Percentiles rank a stretch among this genome's conserved stretches.
phyloP scores from a whole-genome alignment of 2,113 vertebrate genomes.

The Excalfactoria chinensis region DNA sequence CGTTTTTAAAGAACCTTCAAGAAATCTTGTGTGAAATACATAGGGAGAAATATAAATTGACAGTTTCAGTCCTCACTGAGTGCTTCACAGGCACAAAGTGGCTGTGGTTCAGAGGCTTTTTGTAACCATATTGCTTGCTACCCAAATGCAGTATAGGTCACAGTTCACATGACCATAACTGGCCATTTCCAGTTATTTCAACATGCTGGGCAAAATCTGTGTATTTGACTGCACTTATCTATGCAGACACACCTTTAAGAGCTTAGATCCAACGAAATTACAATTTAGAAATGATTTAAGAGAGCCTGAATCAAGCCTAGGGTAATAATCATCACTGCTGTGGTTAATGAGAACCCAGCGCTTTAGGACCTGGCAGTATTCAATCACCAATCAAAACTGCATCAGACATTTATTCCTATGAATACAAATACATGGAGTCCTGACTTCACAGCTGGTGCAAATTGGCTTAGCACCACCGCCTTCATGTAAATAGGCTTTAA shows the following conservation, averaged over 20 bases:
- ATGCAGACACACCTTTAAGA: background rate
- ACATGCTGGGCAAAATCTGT: background rate
- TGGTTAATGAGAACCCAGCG: constrained; percentile 36
- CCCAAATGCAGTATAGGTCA: background rate
- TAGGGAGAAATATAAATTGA: background rate
- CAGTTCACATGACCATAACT: background rate
- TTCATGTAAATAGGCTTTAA: constrained; percentile 34
- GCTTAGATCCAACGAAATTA: background rate
- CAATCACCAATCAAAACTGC: constrained; percentile 12
- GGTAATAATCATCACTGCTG: constrained; percentile 25
- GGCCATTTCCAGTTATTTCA: background rate
- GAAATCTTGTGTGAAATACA: background rate
- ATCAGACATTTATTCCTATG: constrained; percentile 18
- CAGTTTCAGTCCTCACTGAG: background rate
- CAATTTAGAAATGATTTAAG: background rate
- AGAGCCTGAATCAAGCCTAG: constrained; percentile 3
- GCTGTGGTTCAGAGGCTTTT: background rate
- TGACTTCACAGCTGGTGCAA: constrained; percentile 31
- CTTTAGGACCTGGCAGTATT: constrained; percentile 18
- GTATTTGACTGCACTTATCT: background rate
- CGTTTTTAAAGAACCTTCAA: background rate
- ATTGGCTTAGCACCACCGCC: constrained; percentile 27
- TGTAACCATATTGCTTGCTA: background rate
- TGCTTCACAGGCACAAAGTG: background rate
- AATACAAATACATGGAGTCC: constrained; percentile 17